Base-by-base conservation (phyloP, 2,888 invertebrate species). In the Eupithecia inturbata region DNA sequence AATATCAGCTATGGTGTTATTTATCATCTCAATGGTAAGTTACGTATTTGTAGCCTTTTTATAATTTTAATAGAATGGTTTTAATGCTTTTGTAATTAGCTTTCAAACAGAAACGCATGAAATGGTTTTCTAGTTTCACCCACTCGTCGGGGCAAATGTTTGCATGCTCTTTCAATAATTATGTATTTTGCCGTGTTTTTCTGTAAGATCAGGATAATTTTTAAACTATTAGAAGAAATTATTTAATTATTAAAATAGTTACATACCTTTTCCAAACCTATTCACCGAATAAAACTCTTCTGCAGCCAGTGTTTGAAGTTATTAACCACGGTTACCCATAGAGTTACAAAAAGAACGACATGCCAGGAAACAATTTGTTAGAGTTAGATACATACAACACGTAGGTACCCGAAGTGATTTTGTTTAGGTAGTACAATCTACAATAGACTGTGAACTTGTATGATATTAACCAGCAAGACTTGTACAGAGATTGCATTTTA, bases 21-120 rank as follows among this genome's bases (percentile, higher is more conserved):
- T 69, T 76, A 79, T 70, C 77, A 78, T 69, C 53, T 79, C 41
- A 80, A 80, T 75, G 80, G 80, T 80, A 45, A 79, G 78, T 68
- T 14, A 31, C 31, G 6, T 60, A 60, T 68, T 10, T 68, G 14
- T 57, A 26, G 14, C 36, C n/a, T 26, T 39, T 68, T 31, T 6
- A 62, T 62, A 19, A 31, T 31, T 22, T 31, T 4, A 31, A 1
- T 19, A 31, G 49, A n/a, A n/a, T n/a, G 10, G n/a, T 2, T 10
- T 7, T 49, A 45, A 14, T 31, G 2, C 5, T 45, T n/a, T 49
- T 49, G n/a, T 49, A 28, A 26, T 60, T 28, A 10, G 22, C 53
- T 0, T 53, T 53, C 0, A 53, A 53, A 22, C 53, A 3, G 53
- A 22, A 53, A 22, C 10, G 53, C n/a, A 22, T 53, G 10, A 22